phyloP scores from a whole-genome alignment of 1,140 invertebrate genomes.

The Diachasmimorpha longicaudata region DNA sequence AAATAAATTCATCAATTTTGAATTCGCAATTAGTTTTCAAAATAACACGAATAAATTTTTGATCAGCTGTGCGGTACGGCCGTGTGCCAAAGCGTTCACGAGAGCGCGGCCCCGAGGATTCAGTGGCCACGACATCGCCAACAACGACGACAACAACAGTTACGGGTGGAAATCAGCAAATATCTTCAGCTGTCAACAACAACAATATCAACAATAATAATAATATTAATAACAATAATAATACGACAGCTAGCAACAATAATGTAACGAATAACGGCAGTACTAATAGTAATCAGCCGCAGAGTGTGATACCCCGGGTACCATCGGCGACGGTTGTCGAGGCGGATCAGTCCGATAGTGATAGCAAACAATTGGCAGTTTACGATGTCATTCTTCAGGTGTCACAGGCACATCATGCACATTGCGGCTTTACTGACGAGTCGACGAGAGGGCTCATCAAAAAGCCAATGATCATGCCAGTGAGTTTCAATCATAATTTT shows the following conservation, averaged over 20 bases:
- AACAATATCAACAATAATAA: background rate
- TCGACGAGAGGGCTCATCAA: conserved; percentile 73
- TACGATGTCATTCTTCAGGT: conserved; percentile 89
- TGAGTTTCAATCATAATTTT: conserved; percentile 51
- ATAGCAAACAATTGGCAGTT: conserved; percentile 70
- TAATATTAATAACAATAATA: conserved; percentile 33
- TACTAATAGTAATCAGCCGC: conserved; percentile 45
- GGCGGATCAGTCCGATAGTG: conserved; percentile 62
- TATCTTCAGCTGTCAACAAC: background rate
- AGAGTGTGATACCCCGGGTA: conserved; percentile 47
- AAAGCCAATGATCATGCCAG: conserved; percentile 75
- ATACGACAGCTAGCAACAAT: conserved; percentile 27
- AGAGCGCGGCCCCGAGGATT: conserved; percentile 72
- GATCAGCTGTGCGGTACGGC: conserved; percentile 91
- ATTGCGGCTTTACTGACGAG: conserved; percentile 91
- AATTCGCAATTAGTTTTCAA: background rate
- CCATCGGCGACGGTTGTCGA: conserved; percentile 53
- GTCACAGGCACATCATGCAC: conserved; percentile 86
- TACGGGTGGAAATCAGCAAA: background rate
- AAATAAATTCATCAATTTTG: background rate
- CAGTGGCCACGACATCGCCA: conserved; percentile 28
- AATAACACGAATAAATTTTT: conserved; percentile 11
- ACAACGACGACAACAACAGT: conserved; percentile 25
- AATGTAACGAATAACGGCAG: conserved; percentile 43
- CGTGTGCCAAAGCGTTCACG: conserved; percentile 92